phyloP scores from a whole-genome alignment of 2,888 invertebrate species.

The Scelioninae gen. 2 region DNA sequence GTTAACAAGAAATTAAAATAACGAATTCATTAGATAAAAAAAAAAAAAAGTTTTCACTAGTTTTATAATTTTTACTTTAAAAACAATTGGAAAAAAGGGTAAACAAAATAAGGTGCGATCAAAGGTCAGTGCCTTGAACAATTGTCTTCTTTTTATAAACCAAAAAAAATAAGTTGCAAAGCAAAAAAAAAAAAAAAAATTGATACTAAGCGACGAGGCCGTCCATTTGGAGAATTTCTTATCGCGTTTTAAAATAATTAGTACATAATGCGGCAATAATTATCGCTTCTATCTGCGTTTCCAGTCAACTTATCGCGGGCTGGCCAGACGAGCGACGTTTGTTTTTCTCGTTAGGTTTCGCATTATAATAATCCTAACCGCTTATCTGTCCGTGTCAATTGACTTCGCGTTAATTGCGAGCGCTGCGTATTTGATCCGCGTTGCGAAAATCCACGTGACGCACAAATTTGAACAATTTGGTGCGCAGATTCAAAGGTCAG shows the following conservation, averaged over 20 bases:
- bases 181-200: slow-evolving; percentile 5
- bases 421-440: slow-evolving; percentile 35
- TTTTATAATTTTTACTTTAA: too few relatives aligned
- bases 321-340: slow-evolving; percentile 49
- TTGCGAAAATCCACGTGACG: slow-evolving; percentile 24
- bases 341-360: slow-evolving; percentile 53
- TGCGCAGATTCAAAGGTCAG: slow-evolving; percentile 28
- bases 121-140: too few relatives aligned
- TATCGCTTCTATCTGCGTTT: slow-evolving; percentile 37
- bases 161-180: not conserved
- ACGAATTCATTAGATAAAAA: too few relatives aligned
- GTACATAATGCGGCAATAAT: slow-evolving; percentile 45
- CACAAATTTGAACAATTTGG: slow-evolving; percentile 32
- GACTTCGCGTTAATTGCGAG: slow-evolving; percentile 48
- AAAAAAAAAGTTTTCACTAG: too few relatives aligned
- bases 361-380: slow-evolving; percentile 55
- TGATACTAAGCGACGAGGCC: too few relatives aligned
- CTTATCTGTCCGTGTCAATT: slow-evolving; percentile 55
- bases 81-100: too few relatives aligned
- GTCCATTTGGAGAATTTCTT: slow-evolving; percentile 37
- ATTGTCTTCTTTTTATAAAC: too few relatives aligned
- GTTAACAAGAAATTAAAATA: too few relatives aligned
- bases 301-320: slow-evolving; percentile 48
- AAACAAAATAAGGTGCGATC: too few relatives aligned
- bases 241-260: slow-evolving; percentile 50